Conservation (phyloP, 2,113 vertebrate species). For the rabbit (Oryctolagus cuniculus) region mOryCun1.1 NC_091442.1:96888001-96888500, state of each 20-base stretch:
- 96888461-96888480: no score
- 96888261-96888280: conserved; percentile 35
- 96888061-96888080: background rate
- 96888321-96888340: no score
- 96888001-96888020: background rate
- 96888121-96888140: conserved; percentile 58
- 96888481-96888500: no score
- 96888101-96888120: background rate
- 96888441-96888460: no score
- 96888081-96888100: background rate
- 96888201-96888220: conserved; percentile 4
- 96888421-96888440: no score
- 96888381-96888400: no score
- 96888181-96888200: background rate
- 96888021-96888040: background rate
- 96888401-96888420: no score
- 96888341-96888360: no score
- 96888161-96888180: background rate
- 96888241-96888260: background rate
- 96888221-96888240: no score
- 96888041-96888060: background rate
- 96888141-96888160: background rate
- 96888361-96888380: no score
- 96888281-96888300: no score
- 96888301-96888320: no score